Evolutionary conservation across 2,797 vertebrate genomes (phyloP).

Genomic region (Potorous gilbertii): DNA sequence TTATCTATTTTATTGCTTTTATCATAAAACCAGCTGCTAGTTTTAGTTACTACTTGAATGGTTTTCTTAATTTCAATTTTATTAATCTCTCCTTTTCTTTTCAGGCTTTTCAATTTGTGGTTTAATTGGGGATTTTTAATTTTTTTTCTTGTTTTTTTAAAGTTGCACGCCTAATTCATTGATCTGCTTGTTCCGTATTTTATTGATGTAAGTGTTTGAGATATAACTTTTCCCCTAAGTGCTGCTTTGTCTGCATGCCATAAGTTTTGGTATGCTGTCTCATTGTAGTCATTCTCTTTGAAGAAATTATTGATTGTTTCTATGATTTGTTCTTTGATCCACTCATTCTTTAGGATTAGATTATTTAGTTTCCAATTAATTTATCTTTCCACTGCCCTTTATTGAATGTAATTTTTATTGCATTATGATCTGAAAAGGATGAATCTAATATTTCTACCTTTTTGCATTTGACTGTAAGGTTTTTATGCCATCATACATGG

Average conservation of each 20-base stretch:
- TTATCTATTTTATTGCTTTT: background rate
- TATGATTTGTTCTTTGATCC: background rate
- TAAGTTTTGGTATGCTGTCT: background rate
- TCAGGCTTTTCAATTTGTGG: background rate
- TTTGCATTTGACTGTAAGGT: background rate
- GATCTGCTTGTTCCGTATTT: background rate
- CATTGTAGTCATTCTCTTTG: background rate
- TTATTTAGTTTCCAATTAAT: background rate
- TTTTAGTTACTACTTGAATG: background rate
- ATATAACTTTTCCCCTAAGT: background rate
- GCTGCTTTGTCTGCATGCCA: background rate
- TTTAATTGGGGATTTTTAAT: background rate
- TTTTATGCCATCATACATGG: background rate
- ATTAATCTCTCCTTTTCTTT: background rate
- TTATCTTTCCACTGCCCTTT: background rate
- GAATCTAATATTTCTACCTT: background rate
- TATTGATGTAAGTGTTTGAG: background rate
- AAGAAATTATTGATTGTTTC: background rate
- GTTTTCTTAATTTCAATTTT: background rate
- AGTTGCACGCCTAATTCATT: background rate
- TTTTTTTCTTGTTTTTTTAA: background rate
- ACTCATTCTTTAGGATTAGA: background rate
- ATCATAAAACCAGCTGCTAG: background rate
- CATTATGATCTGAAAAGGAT: background rate
- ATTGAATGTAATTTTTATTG: background rate